Evolutionary conservation across 2,888 invertebrate genomes (phyloP).

Genomic region (Drosophila niveifrons): DNA sequence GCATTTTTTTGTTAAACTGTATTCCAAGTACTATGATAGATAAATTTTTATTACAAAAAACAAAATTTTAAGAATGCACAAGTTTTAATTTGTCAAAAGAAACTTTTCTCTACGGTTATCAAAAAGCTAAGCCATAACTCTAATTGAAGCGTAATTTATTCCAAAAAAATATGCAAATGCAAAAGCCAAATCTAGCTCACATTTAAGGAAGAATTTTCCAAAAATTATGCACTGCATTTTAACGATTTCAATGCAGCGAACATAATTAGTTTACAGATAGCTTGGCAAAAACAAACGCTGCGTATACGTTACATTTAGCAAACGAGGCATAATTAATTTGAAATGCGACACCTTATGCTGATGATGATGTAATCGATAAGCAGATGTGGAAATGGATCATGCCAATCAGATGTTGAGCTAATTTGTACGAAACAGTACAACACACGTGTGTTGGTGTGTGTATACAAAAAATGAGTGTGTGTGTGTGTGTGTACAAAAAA

Average conservation of each 20-base stretch:
- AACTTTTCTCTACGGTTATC: too few relatives aligned
- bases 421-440: slow-evolving; percentile 7
- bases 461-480: neutral
- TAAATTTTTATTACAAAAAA: too few relatives aligned
- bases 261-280: neutral
- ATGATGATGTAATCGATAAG: slow-evolving; percentile 14
- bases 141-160: too few relatives aligned
- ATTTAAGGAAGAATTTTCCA: too few relatives aligned
- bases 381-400: slow-evolving; percentile 14
- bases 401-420: slow-evolving; percentile 1
- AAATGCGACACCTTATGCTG: slow-evolving; percentile 11
- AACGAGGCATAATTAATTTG: neutral
- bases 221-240: neutral
- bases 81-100: too few relatives aligned
- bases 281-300: neutral
- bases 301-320: neutral
- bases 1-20: too few relatives aligned
- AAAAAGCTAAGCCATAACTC: too few relatives aligned
- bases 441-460: slow-evolving; percentile 1
- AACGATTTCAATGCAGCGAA: neutral
- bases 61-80: too few relatives aligned
- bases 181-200: too few relatives aligned
- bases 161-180: too few relatives aligned
- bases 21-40: too few relatives aligned
- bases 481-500: neutral